phyloP scores from a whole-genome alignment of 2,113 vertebrate genomes.

The Campylomormyrus tamandua region DNA sequence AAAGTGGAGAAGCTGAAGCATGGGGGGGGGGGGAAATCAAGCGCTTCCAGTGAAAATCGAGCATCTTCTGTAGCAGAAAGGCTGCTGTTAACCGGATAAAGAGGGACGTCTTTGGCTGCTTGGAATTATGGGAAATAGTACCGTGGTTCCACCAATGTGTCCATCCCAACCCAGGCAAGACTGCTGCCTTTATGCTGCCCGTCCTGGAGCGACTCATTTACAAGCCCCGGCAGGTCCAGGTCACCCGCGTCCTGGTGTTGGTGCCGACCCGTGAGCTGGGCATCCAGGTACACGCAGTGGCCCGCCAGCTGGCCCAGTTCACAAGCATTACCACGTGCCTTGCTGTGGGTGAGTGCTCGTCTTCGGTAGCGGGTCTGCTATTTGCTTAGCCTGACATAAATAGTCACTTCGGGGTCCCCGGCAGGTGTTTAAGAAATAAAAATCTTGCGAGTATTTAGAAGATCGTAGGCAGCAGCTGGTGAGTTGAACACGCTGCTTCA shows the following conservation, averaged over 20 bases:
- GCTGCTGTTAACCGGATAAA: not conserved
- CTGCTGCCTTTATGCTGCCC: constrained; percentile 88
- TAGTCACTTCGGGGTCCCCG: not conserved
- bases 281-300: constrained; percentile 90
- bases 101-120: not conserved
- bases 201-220: constrained; percentile 91
- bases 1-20: not conserved
- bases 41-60: not conserved
- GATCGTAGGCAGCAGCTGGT: not conserved
- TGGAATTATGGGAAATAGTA: not conserved
- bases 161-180: constrained; percentile 70
- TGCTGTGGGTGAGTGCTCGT: constrained; percentile 74
- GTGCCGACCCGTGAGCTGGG: constrained; percentile 92
- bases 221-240: constrained; percentile 80
- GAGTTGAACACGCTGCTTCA: not conserved
- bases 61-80: not conserved
- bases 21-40: not conserved
- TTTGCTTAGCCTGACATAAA: not conserved
- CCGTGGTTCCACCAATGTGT: not conserved
- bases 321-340: constrained; percentile 79
- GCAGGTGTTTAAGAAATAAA: not conserved
- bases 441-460: not conserved
- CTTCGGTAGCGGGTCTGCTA: not conserved
- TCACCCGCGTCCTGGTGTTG: constrained; percentile 83
- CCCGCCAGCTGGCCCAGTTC: constrained; percentile 87